phyloP scores from a whole-genome alignment of 2,113 vertebrate genomes.

The Lampris megalopsis region DNA sequence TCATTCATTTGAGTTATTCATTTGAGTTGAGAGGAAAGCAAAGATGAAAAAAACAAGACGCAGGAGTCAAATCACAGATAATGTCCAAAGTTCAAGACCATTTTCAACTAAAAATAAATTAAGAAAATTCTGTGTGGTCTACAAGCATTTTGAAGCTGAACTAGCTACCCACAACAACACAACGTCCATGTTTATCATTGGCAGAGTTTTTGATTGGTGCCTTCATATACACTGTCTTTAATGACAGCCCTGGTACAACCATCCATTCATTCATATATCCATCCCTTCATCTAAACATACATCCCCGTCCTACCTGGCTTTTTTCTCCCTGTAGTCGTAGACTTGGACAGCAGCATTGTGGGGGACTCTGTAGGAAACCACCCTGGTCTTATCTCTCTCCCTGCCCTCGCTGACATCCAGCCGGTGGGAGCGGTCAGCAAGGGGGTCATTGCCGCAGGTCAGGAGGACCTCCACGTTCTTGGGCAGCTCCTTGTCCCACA shows the following conservation, averaged over 20 bases:
- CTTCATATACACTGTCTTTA: no score
- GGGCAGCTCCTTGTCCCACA: constrained; percentile 91
- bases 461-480: constrained; percentile 85
- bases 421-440: constrained; percentile 76
- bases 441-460: constrained; percentile 73
- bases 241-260: not conserved
- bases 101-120: no score
- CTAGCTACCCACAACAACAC: no score
- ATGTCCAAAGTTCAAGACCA: no score
- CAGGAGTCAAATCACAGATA: no score
- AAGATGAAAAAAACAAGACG: no score
- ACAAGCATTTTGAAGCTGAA: no score
- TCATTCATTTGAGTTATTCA: no score
- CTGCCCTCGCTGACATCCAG: rapidly evolving
- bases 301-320: constrained; percentile 80
- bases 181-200: no score
- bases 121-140: no score
- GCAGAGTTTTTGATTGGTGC: no score
- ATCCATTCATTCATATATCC: not conserved
- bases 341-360: constrained; percentile 91
- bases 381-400: constrained; percentile 80
- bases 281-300: not conserved
- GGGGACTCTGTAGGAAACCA: constrained; percentile 88
- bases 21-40: no score
- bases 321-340: constrained; percentile 92